Conservation (phyloP, 2,888 invertebrate species). For the Lasioglossum vierecki region DNA sequence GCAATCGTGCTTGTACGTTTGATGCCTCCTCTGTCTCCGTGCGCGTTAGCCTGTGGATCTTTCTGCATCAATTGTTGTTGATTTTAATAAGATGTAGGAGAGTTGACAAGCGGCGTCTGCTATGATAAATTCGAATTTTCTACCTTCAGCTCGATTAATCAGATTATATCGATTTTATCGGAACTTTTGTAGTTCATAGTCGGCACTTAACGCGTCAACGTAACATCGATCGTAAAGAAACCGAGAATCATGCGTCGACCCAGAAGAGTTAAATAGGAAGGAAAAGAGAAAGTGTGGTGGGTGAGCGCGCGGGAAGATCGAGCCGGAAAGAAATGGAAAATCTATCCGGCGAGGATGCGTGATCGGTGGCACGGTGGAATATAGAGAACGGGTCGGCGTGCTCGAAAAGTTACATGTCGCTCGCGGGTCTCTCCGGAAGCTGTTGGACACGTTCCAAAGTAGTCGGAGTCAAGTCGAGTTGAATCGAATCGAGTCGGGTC, state of each 20-base stretch:
- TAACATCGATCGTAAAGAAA: background rate
- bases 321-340: constrained; percentile 33
- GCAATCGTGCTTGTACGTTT: background rate
- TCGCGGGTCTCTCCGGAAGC: constrained; percentile 49
- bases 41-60: background rate
- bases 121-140: background rate
- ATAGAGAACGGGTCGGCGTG: constrained; percentile 48
- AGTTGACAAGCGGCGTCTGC: background rate
- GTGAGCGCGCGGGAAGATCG: background rate
- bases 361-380: constrained; percentile 42
- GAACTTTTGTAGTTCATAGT: background rate
- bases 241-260: background rate
- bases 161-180: background rate
- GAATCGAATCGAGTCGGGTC: background rate
- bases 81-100: background rate
- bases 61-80: background rate
- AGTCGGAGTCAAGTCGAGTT: constrained; percentile 9
- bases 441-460: constrained; percentile 66
- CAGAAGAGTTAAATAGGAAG: too few species aligned
- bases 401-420: constrained; percentile 60
- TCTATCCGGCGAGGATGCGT: constrained; percentile 34
- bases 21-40: background rate
- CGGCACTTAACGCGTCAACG: background rate
- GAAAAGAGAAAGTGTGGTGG: too few species aligned
- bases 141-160: background rate